Conservation (phyloP, 2,113 vertebrate genomes). For the Tor tambroides region DNA sequence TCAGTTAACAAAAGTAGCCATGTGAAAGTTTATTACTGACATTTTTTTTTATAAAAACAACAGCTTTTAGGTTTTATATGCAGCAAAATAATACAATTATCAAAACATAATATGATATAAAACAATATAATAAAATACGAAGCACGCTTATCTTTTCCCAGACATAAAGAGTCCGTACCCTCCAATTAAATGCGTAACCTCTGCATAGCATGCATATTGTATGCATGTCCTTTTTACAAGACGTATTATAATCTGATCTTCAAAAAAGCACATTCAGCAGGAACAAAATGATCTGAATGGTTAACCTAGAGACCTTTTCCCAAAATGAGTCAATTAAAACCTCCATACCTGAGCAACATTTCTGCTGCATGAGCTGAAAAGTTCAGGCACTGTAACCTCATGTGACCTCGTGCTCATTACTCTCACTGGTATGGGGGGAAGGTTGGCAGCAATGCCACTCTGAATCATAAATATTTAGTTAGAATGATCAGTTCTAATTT, state of each 20-base stretch:
- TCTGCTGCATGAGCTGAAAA: constrained; percentile 17
- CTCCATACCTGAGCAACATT: constrained; percentile 1
- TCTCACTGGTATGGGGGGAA: background rate
- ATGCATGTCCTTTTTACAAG: background rate
- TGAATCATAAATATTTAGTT: constrained; percentile 33
- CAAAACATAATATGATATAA: background rate
- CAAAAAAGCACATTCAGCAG: constrained; percentile 19
- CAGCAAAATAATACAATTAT: background rate
- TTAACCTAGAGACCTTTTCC: constrained; percentile 13
- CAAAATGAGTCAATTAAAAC: constrained; percentile 35
- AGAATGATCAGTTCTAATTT: constrained; percentile 13
- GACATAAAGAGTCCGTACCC: background rate
- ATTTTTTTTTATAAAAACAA: background rate
- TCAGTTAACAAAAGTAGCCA: background rate
- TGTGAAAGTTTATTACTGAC: background rate
- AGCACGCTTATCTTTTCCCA: background rate
- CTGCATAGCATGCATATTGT: background rate
- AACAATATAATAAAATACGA: background rate
- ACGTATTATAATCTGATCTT: background rate
- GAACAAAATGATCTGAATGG: background rate
- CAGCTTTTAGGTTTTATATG: background rate
- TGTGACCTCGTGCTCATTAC: constrained; percentile 29
- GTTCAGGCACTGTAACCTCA: constrained; percentile 9
- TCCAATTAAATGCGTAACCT: constrained; percentile 18
- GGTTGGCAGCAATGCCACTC: background rate